Evolutionary conservation across 2,888 invertebrate species (phyloP).

Genomic region (Lobophora halterata): DNA sequence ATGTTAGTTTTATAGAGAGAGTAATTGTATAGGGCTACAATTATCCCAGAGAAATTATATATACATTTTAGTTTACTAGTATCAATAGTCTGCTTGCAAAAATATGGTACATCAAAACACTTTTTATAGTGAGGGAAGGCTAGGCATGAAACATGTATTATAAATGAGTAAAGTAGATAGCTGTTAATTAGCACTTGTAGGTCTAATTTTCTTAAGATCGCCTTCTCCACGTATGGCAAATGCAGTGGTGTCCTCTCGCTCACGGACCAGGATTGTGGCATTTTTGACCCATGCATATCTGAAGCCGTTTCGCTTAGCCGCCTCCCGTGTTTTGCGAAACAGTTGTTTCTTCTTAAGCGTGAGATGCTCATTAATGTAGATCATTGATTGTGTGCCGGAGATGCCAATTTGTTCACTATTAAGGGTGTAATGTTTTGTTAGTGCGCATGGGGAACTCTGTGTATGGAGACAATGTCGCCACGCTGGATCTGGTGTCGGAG

Average conservation of each 20-base stretch:
- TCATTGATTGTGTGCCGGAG: neutral
- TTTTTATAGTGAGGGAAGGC: no score
- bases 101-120: no score
- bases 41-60: no score
- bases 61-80: no score
- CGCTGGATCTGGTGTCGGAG: neutral
- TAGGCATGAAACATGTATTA: no score
- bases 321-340: conserved; percentile 7
- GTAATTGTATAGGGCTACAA: no score
- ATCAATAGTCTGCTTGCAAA: no score
- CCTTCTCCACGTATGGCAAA: conserved; percentile 2
- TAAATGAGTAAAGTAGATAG: no score
- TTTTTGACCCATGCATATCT: conserved; percentile 10
- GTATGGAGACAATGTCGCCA: neutral
- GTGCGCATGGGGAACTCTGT: conserved; percentile 1
- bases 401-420: conserved; percentile 1
- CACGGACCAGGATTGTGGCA: conserved; percentile 6
- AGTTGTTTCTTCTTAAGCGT: conserved; percentile 8
- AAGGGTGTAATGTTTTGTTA: neutral
- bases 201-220: neutral
- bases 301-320: neutral
- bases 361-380: conserved; percentile 7
- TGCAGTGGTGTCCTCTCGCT: neutral
- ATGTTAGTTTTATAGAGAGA: no score
- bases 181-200: no score